Percentiles rank a stretch among this genome's conserved stretches.
These are phyloP conservation scores for Parelbella ahira DNA, from an alignment of 2,888 invertebrate genomes.

Conservation along the genomic window DNA sequence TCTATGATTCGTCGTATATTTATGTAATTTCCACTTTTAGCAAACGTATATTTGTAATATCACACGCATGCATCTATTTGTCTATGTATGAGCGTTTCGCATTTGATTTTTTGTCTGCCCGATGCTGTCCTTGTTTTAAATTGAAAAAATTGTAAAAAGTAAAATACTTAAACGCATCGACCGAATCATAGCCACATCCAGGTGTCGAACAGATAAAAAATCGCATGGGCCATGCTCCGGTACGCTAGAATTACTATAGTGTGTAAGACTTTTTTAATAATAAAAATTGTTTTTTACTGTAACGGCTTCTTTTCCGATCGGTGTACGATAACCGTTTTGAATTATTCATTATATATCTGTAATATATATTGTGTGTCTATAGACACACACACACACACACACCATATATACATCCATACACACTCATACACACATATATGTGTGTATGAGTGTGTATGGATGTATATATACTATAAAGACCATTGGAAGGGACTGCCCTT, in stretches of 20 bases:
- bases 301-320: conserved; percentile 71
- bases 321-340: conserved; percentile 50
- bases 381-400: too few relatives aligned
- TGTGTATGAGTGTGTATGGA: too few relatives aligned
- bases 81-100: conserved; percentile 53
- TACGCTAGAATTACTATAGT: conserved; percentile 67
- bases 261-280: conserved; percentile 65
- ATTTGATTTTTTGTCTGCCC: conserved; percentile 49
- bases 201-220: conserved; percentile 48
- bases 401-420: too few relatives aligned
- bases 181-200: too few relatives aligned
- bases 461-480: conserved; percentile 61
- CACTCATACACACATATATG: too few relatives aligned
- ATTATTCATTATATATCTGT: conserved; percentile 41
- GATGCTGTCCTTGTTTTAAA: conserved; percentile 34
- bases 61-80: conserved; percentile 54
- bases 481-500: conserved; percentile 76
- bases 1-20: conserved; percentile 16
- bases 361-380: conserved; percentile 58
- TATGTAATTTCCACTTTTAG: conserved; percentile 14
- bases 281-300: conserved; percentile 69
- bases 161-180: too few relatives aligned
- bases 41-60: conserved; percentile 22
- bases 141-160: too few relatives aligned
- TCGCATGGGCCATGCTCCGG: conserved; percentile 53